Conservation (phyloP, 2,113 vertebrate species). For the Alaudala cheleensis region DNA sequence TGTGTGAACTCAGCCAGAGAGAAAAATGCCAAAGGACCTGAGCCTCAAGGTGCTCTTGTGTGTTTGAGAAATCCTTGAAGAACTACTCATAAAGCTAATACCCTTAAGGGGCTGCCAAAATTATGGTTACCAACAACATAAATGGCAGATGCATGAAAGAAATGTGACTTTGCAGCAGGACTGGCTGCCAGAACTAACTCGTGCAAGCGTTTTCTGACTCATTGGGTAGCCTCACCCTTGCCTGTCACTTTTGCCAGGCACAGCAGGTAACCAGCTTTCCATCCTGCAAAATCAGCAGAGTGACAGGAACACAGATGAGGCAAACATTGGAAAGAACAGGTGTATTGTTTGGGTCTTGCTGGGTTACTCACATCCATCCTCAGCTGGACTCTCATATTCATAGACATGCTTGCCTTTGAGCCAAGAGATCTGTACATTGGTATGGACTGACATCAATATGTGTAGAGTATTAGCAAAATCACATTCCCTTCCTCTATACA, state of each 20-base stretch:
- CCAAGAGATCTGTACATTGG: not conserved
- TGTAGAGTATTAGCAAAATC: not conserved
- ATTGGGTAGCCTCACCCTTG: not conserved
- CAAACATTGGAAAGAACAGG: not conserved
- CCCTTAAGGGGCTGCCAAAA: not conserved
- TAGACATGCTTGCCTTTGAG: not conserved
- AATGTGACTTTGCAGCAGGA: not conserved
- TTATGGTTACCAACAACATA: not conserved
- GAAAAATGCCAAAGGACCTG: not conserved
- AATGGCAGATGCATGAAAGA: not conserved
- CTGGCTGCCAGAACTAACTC: not conserved
- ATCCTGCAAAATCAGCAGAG: not conserved
- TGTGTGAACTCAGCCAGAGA: not conserved
- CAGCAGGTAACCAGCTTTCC: not conserved
- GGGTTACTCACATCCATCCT: not conserved
- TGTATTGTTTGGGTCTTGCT: not conserved
- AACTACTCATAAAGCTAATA: not conserved
- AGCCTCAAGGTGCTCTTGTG: not conserved
- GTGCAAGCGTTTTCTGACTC: not conserved
- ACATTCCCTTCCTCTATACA: not conserved
- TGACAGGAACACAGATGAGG: not conserved
- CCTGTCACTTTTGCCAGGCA: not conserved
- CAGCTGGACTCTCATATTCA: not conserved
- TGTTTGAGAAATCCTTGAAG: not conserved
- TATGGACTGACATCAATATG: accelerated